Conservation (phyloP, 2,797 vertebrate genomes). For the Phrynocephalus vlangalii region DNA sequence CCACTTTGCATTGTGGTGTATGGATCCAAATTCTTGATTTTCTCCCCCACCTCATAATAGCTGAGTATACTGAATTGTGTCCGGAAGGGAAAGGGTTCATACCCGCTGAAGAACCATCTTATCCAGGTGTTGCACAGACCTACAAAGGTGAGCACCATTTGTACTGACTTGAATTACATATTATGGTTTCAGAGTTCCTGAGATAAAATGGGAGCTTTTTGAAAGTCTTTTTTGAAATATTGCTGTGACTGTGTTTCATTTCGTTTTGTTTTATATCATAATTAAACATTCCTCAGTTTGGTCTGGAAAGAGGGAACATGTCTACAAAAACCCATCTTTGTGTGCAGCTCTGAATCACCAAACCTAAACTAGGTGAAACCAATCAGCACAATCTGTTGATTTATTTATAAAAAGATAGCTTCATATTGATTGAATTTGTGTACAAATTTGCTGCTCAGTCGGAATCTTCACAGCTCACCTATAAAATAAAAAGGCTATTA, state of each 20-base stretch:
- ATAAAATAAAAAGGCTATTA: neutral
- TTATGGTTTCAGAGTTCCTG: neutral
- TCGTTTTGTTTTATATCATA: neutral
- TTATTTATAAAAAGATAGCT: neutral
- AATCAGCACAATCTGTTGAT: neutral
- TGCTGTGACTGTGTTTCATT: neutral
- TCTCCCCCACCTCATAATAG: slow-evolving; percentile 75
- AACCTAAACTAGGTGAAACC: neutral
- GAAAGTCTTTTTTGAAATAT: neutral
- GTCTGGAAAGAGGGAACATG: neutral
- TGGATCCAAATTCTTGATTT: slow-evolving; percentile 47
- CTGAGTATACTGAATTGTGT: slow-evolving; percentile 93
- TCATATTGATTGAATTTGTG: neutral
- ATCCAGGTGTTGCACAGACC: slow-evolving; percentile 74
- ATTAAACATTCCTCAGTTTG: neutral
- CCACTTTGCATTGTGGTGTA: neutral
- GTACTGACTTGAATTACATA: slow-evolving; percentile 34
- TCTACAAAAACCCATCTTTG: neutral
- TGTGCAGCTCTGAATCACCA: neutral
- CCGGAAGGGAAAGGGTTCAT: slow-evolving; percentile 91
- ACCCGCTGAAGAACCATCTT: slow-evolving; percentile 82
- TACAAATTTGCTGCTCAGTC: neutral
- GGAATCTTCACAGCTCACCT: neutral
- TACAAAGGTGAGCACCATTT: slow-evolving; percentile 84
- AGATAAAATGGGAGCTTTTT: neutral